Percentiles rank a stretch among this genome's conserved stretches.
These are phyloP conservation scores for Lydus trimaculatus DNA, from an alignment of 2,888 invertebrate species.

Conservation along the genomic window DNA sequence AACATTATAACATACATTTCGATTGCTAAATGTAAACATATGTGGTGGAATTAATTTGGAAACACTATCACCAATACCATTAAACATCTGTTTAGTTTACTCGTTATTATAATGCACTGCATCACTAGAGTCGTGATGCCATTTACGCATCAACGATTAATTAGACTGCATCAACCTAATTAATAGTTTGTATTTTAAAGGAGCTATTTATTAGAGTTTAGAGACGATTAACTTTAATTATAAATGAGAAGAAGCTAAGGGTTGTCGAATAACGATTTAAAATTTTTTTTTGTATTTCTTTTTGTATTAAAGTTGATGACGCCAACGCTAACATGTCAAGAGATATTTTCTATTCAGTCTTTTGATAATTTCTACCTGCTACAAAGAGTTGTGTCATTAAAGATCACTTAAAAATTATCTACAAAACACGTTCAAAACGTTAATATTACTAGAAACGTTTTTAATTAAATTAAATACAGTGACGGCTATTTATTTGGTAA, in stretches of 20 bases:
- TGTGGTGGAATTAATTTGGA: constrained; percentile 39
- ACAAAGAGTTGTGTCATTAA: no score
- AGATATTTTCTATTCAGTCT: no score
- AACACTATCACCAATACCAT: constrained; percentile 32
- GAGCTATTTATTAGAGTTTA: constrained; percentile 30
- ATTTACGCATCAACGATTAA: constrained; percentile 36
- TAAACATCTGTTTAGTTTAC: constrained; percentile 14
- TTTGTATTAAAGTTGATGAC: constrained; percentile 30
- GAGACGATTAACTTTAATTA: constrained; percentile 24
- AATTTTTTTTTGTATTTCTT: not conserved
- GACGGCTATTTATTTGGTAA: no score
- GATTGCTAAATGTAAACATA: constrained; percentile 23
- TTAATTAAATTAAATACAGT: no score
- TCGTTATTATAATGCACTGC: constrained; percentile 8
- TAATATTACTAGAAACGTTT: no score
- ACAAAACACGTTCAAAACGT: no score
- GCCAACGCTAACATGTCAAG: constrained; percentile 4
- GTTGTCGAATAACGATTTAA: not conserved
- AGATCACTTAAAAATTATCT: no score
- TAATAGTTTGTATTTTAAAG: constrained; percentile 38
- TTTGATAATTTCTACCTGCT: no score
- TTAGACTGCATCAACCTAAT: constrained; percentile 38
- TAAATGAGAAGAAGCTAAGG: constrained; percentile 17
- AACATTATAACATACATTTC: constrained; percentile 28
- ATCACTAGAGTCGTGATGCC: constrained; percentile 15